Evolutionary conservation across 2,888 invertebrate species (phyloP).

Genomic region (Thymelicus acteon): DNA sequence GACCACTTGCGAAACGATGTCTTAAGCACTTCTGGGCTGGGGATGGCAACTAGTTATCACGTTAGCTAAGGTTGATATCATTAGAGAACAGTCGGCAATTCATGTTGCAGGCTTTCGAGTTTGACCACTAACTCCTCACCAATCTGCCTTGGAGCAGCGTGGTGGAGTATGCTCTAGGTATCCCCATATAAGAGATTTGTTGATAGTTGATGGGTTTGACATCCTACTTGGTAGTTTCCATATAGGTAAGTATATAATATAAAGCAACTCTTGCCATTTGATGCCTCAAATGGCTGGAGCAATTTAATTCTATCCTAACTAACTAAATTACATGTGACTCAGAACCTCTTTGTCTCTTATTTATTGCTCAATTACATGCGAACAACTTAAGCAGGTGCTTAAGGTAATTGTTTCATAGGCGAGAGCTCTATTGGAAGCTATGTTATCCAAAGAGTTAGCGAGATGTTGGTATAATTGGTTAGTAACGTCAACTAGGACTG

Average conservation of each 20-base stretch:
- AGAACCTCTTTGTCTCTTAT: constrained; percentile 31
- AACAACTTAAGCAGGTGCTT: constrained; percentile 28
- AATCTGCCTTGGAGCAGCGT: too few relatives aligned
- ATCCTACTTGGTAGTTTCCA: not conserved
- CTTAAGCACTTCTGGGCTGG: too few relatives aligned
- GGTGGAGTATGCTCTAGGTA: too few relatives aligned
- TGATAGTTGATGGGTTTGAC: not conserved
- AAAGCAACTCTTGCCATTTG: not conserved
- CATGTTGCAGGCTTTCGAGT: too few relatives aligned
- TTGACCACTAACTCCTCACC: too few relatives aligned
- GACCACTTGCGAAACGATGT: too few relatives aligned
- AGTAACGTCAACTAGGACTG: too few relatives aligned
- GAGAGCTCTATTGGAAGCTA: not conserved
- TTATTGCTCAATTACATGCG: constrained; percentile 36
- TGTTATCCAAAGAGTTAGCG: not conserved
- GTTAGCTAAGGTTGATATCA: too few relatives aligned
- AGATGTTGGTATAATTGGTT: too few relatives aligned
- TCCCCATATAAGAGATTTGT: too few relatives aligned
- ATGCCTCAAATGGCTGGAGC: not conserved
- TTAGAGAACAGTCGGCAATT: too few relatives aligned
- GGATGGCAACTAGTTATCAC: too few relatives aligned
- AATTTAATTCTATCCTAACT: constrained; percentile 4
- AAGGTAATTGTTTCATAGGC: constrained; percentile 4
- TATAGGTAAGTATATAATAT: not conserved
- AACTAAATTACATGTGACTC: constrained; percentile 22